Percentiles rank a stretch among this genome's conserved stretches.
Conservation (phyloP, 2,113 vertebrate genomes). For the Rhineura floridana region DNA sequence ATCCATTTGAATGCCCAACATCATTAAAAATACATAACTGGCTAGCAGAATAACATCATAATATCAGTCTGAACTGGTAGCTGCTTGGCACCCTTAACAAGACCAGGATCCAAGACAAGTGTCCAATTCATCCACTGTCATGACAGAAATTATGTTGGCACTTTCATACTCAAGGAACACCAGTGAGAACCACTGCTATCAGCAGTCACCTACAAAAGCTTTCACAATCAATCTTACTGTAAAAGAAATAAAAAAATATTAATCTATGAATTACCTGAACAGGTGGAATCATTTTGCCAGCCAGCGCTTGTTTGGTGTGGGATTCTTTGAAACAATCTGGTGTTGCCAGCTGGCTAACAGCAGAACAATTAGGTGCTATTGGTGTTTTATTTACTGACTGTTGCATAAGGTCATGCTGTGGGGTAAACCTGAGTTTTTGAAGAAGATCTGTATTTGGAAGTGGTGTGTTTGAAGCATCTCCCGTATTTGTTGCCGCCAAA, state of each 20-base stretch:
- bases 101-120: background rate
- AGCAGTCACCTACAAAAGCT: background rate
- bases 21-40: background rate
- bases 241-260: background rate
- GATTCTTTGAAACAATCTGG: constrained; percentile 93
- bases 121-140: background rate
- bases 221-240: background rate
- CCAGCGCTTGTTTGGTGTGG: constrained; percentile 76
- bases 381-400: constrained; percentile 81
- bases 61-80: background rate
- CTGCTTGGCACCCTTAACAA: background rate
- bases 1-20: background rate
- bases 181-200: background rate
- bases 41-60: background rate
- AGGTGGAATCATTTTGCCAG: constrained; percentile 74
- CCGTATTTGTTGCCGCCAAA: constrained; percentile 58
- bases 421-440: constrained; percentile 84
- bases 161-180: background rate
- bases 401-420: constrained; percentile 79
- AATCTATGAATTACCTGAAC: constrained; percentile 79
- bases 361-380: constrained; percentile 81
- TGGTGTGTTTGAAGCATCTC: constrained; percentile 71
- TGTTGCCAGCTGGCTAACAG: constrained; percentile 82
- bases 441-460: constrained; percentile 81
- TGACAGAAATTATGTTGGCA: background rate